phyloP scores from a whole-genome alignment of 2,113 vertebrate genomes.

The Scopus umbretta region DNA sequence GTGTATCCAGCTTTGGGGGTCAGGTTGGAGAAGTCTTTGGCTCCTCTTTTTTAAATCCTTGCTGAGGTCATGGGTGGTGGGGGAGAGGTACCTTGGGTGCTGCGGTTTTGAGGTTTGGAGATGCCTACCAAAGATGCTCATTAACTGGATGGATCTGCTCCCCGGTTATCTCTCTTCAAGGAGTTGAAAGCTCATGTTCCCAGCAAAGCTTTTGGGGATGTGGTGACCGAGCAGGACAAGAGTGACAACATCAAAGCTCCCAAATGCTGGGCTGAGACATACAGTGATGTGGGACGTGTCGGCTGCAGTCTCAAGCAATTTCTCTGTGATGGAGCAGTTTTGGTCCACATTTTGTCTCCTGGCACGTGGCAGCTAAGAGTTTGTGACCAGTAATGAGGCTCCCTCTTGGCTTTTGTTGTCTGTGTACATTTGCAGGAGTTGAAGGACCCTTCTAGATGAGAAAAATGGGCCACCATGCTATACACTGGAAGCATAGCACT shows the following conservation, averaged over 20 bases:
- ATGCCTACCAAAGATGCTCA: not conserved
- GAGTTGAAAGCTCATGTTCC: not conserved
- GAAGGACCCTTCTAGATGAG: not conserved
- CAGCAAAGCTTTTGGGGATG: not conserved
- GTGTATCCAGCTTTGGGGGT: not conserved
- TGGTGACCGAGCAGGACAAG: not conserved
- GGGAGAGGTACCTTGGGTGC: not conserved
- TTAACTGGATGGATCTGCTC: not conserved
- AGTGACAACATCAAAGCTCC: not conserved
- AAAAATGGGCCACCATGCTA: not conserved
- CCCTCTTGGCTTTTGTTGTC: not conserved
- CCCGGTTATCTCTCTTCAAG: not conserved
- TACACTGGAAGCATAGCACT: not conserved
- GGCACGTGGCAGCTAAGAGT: not conserved
- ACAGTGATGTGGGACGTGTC: accelerated
- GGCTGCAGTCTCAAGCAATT: accelerated
- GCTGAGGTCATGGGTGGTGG: accelerated
- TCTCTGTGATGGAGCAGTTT: not conserved
- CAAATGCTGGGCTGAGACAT: not conserved
- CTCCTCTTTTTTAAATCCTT: not conserved
- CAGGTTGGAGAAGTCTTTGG: not conserved
- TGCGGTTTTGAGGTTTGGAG: not conserved
- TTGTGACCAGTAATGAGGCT: not conserved
- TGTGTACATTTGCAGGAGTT: not conserved
- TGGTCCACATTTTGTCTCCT: not conserved